A percentile compares a stretch with the other conserved stretches of the same genome.
These are phyloP conservation scores for Pomatostomus ruficeps DNA, from an alignment of 2,113 vertebrate genomes.

Conservation along the genomic window DNA sequence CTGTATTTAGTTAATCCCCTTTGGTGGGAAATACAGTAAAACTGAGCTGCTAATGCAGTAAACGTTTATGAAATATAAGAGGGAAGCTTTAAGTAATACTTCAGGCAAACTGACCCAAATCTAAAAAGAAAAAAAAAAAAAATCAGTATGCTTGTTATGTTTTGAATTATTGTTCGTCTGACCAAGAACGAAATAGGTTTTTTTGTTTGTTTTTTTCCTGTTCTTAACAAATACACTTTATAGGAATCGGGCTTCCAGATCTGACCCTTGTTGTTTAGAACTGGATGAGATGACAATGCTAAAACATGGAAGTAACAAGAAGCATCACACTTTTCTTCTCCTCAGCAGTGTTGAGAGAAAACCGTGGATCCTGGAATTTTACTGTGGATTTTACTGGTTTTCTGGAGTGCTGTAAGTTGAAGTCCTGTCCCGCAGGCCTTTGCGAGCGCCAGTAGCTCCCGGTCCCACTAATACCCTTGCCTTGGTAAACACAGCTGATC, in stretches of 20 bases:
- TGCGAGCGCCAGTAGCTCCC: not conserved
- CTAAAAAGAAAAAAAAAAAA: not conserved
- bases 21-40: not conserved
- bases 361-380: conserved; percentile 20
- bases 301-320: not conserved
- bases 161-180: not conserved
- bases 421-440: not conserved
- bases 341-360: conserved; percentile 23
- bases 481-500: not conserved
- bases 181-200: not conserved
- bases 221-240: conserved; percentile 19
- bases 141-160: not conserved
- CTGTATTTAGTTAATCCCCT: not conserved
- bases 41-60: not conserved
- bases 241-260: conserved; percentile 22
- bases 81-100: not conserved
- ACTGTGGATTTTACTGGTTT: conserved; percentile 15
- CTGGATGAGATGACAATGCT: conserved; percentile 24
- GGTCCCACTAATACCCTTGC: rapidly evolving
- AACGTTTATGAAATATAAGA: not conserved
- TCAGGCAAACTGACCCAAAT: not conserved
- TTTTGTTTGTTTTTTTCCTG: not conserved
- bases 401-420: conserved; percentile 41
- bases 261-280: not conserved
- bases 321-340: conserved; percentile 22